Percentiles rank a stretch among this genome's conserved stretches.
phyloP scores from a whole-genome alignment of 2,113 vertebrate genomes.

The Microtus richardsoni region DNA sequence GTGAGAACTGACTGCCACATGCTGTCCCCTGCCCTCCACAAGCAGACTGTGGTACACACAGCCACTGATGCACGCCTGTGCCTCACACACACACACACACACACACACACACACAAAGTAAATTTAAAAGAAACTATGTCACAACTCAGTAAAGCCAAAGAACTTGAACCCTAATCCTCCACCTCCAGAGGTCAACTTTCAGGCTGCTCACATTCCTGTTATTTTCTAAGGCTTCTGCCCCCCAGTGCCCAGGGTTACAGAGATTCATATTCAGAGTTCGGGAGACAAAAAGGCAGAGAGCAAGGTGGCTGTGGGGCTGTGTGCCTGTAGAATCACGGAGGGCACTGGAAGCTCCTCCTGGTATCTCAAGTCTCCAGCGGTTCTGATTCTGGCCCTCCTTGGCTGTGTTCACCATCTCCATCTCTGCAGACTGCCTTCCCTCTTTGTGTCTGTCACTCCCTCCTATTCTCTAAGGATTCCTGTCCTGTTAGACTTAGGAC shows the following conservation, averaged over 20 bases:
- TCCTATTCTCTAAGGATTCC: not conserved
- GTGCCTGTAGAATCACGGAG: accelerated
- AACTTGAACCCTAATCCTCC: not conserved
- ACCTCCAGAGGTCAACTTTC: not conserved
- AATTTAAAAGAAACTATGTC: not conserved
- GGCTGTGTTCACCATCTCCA: accelerated
- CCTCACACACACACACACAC: too few species aligned
- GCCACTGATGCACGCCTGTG: accelerated
- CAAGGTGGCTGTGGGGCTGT: accelerated
- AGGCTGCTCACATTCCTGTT: accelerated
- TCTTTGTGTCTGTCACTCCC: not conserved
- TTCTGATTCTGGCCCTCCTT: not conserved
- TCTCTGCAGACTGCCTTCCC: not conserved
- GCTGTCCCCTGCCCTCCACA: not conserved
- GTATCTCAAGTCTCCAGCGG: not conserved
- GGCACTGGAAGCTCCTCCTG: not conserved
- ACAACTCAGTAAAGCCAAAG: too few species aligned
- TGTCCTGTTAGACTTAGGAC: not conserved
- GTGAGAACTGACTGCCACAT: not conserved
- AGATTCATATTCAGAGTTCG: not conserved
- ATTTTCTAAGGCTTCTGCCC: not conserved
- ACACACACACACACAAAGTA: not conserved
- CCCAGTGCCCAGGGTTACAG: accelerated
- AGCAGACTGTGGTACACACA: not conserved
- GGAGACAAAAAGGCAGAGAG: not conserved